Percentiles rank a stretch among this genome's conserved stretches.
phyloP scores from a whole-genome alignment of 2,888 invertebrate genomes.

The Thymelicus sylvestris region DNA sequence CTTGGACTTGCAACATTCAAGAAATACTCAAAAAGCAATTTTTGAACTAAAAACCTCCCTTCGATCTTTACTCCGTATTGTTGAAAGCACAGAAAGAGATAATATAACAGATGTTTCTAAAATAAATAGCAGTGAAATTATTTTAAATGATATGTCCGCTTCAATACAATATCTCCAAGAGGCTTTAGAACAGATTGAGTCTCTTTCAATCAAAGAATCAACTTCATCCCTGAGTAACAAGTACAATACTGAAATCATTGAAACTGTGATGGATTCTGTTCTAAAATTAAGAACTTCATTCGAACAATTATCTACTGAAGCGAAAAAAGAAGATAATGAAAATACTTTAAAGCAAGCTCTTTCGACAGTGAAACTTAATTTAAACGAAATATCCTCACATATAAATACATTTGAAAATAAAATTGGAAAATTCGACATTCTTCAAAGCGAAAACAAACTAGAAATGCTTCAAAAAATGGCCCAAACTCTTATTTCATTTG shows the following conservation, averaged over 20 bases:
- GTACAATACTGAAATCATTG: conserved; percentile 86
- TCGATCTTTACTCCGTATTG: conserved; percentile 65
- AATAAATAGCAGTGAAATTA: conserved; percentile 64
- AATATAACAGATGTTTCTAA: conserved; percentile 53
- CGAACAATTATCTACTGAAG: conserved; percentile 71
- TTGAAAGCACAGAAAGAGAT: conserved; percentile 61
- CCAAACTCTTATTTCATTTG: conserved; percentile 71
- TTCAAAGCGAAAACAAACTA: conserved; percentile 75
- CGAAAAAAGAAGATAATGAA: conserved; percentile 56
- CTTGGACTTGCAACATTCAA: conserved; percentile 65
- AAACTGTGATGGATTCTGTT: conserved; percentile 86
- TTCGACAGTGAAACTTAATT: conserved; percentile 62
- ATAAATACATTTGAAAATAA: conserved; percentile 61
- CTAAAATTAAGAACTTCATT: conserved; percentile 86
- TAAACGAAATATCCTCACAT: conserved; percentile 65
- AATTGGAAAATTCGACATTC: conserved; percentile 68
- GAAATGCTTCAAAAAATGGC: conserved; percentile 77
- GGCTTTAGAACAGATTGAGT: conserved; percentile 76
- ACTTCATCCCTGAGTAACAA: conserved; percentile 60
- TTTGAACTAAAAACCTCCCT: conserved; percentile 70
- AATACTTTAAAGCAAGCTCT: conserved; percentile 62
- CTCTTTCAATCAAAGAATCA: conserved; percentile 82
- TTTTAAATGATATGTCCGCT: conserved; percentile 74
- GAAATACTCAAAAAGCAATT: conserved; percentile 72
- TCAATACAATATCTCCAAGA: conserved; percentile 80